These are phyloP conservation scores for Emydocephalus ijimae DNA, from an alignment of 2,113 vertebrate species.

Conservation along the genomic window DNA sequence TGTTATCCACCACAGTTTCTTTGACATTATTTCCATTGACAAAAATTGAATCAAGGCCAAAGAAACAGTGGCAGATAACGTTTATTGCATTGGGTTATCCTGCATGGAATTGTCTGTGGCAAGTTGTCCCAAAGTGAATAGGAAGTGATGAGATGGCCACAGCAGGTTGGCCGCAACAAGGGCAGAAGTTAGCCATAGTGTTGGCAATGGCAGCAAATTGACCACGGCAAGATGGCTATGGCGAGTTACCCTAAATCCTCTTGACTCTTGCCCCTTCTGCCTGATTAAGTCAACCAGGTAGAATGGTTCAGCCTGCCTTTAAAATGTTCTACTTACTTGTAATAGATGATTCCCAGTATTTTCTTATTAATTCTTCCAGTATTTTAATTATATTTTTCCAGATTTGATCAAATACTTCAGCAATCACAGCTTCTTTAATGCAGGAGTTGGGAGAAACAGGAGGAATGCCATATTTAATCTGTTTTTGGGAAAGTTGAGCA, in stretches of 20 bases:
- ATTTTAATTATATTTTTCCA: constrained; percentile 71
- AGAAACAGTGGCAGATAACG: background rate
- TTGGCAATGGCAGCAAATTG: background rate
- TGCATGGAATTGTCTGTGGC: background rate
- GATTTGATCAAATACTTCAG: constrained; percentile 76
- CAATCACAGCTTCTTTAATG: constrained; percentile 73
- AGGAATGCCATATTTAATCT: constrained; percentile 69
- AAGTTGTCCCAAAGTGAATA: too few relatives aligned
- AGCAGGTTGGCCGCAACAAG: background rate
- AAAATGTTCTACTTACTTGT: constrained; percentile 63
- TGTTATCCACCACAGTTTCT: too few relatives aligned
- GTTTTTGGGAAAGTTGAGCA: constrained; percentile 36
- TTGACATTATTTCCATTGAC: too few relatives aligned
- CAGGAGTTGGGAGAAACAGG: constrained; percentile 79
- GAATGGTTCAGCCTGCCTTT: background rate
- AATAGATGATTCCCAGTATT: constrained; percentile 66
- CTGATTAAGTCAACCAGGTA: background rate
- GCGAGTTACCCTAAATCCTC: background rate
- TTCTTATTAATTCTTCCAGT: constrained; percentile 72
- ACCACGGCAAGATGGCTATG: background rate
- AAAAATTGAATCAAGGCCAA: background rate
- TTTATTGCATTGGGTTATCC: background rate
- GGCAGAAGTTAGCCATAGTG: background rate
- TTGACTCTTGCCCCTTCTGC: background rate
- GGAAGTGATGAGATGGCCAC: too few relatives aligned